Conservation (phyloP, 2,888 invertebrate genomes). For the Hololepta plana region DNA sequence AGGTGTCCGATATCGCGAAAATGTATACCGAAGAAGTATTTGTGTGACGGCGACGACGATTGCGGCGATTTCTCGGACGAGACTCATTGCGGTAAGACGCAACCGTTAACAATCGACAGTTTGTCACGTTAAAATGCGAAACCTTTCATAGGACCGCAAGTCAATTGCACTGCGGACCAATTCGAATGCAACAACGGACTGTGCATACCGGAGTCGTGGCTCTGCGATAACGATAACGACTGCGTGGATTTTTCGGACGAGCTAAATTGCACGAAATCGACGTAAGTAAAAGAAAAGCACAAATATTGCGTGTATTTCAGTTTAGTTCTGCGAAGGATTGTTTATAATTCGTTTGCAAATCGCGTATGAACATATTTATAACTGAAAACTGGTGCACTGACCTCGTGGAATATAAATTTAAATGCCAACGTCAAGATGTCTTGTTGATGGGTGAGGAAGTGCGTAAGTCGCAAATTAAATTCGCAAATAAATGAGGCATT, state of each 20-base stretch:
- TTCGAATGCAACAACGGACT: slow-evolving; percentile 62
- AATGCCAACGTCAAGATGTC: too few species aligned
- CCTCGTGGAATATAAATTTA: too few species aligned
- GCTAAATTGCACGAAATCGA: slow-evolving; percentile 46
- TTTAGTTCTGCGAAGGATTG: too few species aligned
- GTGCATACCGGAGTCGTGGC: slow-evolving; percentile 56
- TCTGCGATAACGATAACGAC: slow-evolving; percentile 62
- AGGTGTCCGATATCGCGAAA: slow-evolving; percentile 54
- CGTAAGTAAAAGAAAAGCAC: too few species aligned
- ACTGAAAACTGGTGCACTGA: neutral
- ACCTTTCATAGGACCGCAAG: slow-evolving; percentile 20
- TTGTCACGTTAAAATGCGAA: neutral
- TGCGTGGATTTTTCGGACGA: slow-evolving; percentile 69
- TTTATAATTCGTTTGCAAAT: too few species aligned
- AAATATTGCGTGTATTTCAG: too few species aligned
- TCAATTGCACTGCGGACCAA: slow-evolving; percentile 51
- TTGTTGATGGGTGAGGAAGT: too few species aligned
- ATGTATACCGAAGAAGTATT: slow-evolving; percentile 57
- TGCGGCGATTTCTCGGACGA: slow-evolving; percentile 69
- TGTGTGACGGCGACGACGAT: slow-evolving; percentile 65
- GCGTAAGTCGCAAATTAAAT: too few species aligned
- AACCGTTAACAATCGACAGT: too few species aligned
- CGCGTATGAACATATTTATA: too few species aligned
- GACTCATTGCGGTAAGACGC: slow-evolving; percentile 47
- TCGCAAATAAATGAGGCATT: too few species aligned